Conservation (phyloP, 2,797 vertebrate species). For the Emydoidea blandingii region DNA sequence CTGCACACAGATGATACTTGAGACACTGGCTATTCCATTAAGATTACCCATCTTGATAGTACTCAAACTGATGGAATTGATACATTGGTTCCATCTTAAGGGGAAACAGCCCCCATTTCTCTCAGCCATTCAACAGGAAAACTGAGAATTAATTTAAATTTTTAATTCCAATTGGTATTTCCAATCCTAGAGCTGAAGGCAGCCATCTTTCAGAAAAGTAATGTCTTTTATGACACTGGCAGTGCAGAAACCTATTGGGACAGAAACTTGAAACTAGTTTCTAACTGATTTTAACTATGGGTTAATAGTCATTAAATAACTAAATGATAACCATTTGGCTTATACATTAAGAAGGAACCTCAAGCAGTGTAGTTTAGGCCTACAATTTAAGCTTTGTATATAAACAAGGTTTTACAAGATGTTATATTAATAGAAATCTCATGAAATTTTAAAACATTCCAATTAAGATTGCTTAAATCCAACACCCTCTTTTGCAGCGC, state of each 20-base stretch:
- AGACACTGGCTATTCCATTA: accelerated
- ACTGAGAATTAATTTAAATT: not conserved
- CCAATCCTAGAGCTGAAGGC: not conserved
- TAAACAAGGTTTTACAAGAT: not conserved
- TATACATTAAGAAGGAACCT: not conserved
- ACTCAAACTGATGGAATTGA: accelerated
- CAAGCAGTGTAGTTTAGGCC: not conserved
- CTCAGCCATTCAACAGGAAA: not conserved
- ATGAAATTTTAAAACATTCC: not conserved
- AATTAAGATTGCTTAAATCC: not conserved
- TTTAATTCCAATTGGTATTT: accelerated
- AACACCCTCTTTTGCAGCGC: not conserved
- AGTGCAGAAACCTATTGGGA: not conserved
- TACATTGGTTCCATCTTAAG: accelerated
- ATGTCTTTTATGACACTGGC: not conserved
- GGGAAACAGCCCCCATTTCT: accelerated
- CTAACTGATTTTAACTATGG: not conserved
- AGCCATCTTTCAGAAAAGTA: accelerated
- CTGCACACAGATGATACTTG: not conserved
- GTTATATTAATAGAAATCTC: not conserved
- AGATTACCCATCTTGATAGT: accelerated
- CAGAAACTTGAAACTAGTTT: not conserved
- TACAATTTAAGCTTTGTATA: not conserved
- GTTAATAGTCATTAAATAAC: not conserved
- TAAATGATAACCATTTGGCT: not conserved